A percentile compares a stretch with the other conserved stretches of the same genome.
Conservation (phyloP, 2,797 vertebrate species). For the Sylvia borin region DNA sequence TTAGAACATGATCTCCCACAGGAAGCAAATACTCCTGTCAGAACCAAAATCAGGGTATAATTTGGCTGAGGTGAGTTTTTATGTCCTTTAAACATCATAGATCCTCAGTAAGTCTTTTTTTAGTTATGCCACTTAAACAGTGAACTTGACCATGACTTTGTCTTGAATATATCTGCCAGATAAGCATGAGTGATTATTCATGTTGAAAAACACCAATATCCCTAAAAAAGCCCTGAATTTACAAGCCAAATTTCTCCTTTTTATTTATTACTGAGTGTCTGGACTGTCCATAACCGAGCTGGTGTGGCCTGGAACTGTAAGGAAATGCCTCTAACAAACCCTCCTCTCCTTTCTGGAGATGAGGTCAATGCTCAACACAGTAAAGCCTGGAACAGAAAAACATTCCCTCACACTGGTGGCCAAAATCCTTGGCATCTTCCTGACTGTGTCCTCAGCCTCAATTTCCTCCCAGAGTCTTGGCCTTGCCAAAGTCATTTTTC, state of each 20-base stretch:
- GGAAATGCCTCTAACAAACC: neutral
- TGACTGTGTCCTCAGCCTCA: neutral
- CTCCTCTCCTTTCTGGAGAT: neutral
- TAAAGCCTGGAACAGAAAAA: neutral
- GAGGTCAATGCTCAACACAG: neutral
- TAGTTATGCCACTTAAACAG: neutral
- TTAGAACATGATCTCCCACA: neutral
- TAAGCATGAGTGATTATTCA: neutral
- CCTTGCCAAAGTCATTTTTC: neutral
- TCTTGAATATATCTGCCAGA: neutral
- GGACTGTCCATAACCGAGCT: neutral
- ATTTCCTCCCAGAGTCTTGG: neutral
- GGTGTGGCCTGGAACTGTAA: neutral
- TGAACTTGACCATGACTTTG: neutral
- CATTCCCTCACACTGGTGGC: neutral
- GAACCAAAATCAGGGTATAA: neutral
- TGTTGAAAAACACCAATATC: neutral
- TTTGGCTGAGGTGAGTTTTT: neutral
- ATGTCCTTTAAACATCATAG: neutral
- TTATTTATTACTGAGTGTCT: neutral
- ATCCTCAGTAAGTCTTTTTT: neutral
- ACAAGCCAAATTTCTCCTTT: neutral
- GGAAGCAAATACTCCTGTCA: neutral
- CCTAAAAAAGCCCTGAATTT: neutral
- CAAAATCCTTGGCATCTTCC: neutral